A percentile compares a stretch with the other conserved stretches of the same genome.
Conservation (phyloP, 1,140 invertebrate species). For the Trachymyrmex cornetzi region DNA sequence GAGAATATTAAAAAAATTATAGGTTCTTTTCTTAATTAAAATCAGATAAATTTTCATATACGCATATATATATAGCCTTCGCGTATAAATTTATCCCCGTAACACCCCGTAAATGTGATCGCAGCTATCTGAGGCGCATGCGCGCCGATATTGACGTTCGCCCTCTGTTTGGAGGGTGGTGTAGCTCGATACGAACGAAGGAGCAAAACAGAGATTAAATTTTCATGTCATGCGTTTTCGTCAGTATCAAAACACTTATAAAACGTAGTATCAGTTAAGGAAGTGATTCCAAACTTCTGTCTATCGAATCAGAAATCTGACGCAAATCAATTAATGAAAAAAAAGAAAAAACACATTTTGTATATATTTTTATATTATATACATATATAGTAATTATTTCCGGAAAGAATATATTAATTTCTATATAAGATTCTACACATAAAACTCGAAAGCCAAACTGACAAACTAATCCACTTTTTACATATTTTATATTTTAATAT, state of each 20-base stretch:
- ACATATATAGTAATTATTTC: not conserved
- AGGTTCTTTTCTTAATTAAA: slow-evolving; percentile 15
- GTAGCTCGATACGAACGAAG: slow-evolving; percentile 76
- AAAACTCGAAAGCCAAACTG: not conserved
- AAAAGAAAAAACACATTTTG: not conserved
- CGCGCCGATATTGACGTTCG: slow-evolving; percentile 83
- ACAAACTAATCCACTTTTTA: not conserved
- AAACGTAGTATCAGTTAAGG: not conserved
- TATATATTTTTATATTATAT: too few relatives aligned
- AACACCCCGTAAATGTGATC: slow-evolving; percentile 20
- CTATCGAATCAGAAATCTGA: too few relatives aligned
- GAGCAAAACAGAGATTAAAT: slow-evolving; percentile 78
- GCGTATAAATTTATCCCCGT: slow-evolving; percentile 17
- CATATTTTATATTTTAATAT: not conserved
- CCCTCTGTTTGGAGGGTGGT: slow-evolving; percentile 69
- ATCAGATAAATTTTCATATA: not conserved
- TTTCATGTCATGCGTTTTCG: slow-evolving; percentile 71
- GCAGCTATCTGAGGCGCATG: slow-evolving; percentile 76
- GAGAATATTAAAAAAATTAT: not conserved
- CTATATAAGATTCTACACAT: not conserved
- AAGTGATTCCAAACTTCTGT: not conserved
- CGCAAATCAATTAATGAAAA: not conserved
- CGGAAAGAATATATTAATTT: not conserved
- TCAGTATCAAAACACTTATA: slow-evolving; percentile 21
- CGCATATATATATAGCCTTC: not conserved